Base-by-base conservation (phyloP, 2,888 invertebrate genomes). In the Nemoura dubitans region DNA sequence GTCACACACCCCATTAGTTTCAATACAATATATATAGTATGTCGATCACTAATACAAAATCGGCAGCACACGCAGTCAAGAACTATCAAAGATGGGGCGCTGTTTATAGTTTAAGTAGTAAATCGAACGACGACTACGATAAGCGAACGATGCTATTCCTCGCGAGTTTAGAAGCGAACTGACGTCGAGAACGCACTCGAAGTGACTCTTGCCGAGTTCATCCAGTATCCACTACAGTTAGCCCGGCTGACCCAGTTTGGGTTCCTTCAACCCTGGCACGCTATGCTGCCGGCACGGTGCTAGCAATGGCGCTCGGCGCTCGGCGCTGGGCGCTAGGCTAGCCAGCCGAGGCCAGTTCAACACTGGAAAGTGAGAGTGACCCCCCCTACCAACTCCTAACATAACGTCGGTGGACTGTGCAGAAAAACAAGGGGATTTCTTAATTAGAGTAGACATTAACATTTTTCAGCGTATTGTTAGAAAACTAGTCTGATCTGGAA, bases 161-260 rank as follows among this genome's bases (percentile, higher is more conserved):
- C 16, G 29, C 28, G 43, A 21, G 84, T 26, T 26, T 84, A 6
- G 28, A 84, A 76, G 76, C 76, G 84, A 84, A 84, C 84, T 84
- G 84, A 84, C 59, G 10, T 21, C 2, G 59, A 59, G 59, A 59
- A 59, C 59, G 59, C 59, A 59, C 59, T 59, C 14, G 59, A 84
- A 76, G 59, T 14, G 43, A 43, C 43, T 83, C 93, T 92, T 92
- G 93, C 90, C 90, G 90, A 90, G 90, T 86, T 86, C 84, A 86
- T 84, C 36, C 10, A 36, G 36, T 36, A 36, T 36, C 36, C 30
- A 86, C 81, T 76, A 86, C 81, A 81, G 87, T 83, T 83, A 83
- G 94, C 91, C 94, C 93, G 94, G 94, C 93, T 95, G 95, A 95
- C 95, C 95, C 94, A 95, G 93, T 95, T 95, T 93, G 93, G 94